These are phyloP conservation scores for Pseudotriccus pelzelni DNA, from an alignment of 2,797 vertebrate genomes.

Conservation along the genomic window DNA sequence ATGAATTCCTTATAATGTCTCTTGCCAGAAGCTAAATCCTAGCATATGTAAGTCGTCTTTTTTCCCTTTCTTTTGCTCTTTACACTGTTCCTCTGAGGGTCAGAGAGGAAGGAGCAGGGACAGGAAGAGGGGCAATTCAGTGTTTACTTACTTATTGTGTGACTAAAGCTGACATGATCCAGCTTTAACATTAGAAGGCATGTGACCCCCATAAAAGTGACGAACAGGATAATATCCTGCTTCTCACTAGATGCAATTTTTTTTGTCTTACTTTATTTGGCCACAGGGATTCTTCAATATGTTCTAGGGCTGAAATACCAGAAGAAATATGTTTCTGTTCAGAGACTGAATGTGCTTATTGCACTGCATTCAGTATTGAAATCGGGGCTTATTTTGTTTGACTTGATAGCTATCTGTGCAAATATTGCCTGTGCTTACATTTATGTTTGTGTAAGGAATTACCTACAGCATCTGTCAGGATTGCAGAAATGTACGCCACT, in stretches of 20 bases:
- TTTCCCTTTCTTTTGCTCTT: background rate
- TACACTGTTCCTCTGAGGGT: slow-evolving; percentile 37
- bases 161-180: slow-evolving; percentile 36
- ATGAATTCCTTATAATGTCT: slow-evolving; percentile 74
- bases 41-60: slow-evolving; percentile 48
- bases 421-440: background rate
- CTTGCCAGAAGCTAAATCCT: slow-evolving; percentile 74
- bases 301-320: background rate
- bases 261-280: slow-evolving; percentile 24
- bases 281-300: background rate
- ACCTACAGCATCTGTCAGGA: background rate
- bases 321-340: slow-evolving; percentile 58
- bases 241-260: slow-evolving; percentile 28
- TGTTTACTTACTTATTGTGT: slow-evolving; percentile 61
- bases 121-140: slow-evolving; percentile 62
- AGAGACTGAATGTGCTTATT: background rate
- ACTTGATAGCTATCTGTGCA: background rate
- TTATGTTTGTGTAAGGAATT: slow-evolving; percentile 28
- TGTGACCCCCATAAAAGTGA: slow-evolving; percentile 1
- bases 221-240: slow-evolving; percentile 3
- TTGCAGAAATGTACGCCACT: background rate
- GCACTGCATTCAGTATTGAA: background rate
- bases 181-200: slow-evolving; percentile 21
- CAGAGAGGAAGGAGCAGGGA: slow-evolving; percentile 52
- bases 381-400: background rate